Percentiles rank a stretch among this genome's conserved stretches.
Conservation (phyloP, 2,888 invertebrate genomes). For the Emmelina monodactyla region DNA sequence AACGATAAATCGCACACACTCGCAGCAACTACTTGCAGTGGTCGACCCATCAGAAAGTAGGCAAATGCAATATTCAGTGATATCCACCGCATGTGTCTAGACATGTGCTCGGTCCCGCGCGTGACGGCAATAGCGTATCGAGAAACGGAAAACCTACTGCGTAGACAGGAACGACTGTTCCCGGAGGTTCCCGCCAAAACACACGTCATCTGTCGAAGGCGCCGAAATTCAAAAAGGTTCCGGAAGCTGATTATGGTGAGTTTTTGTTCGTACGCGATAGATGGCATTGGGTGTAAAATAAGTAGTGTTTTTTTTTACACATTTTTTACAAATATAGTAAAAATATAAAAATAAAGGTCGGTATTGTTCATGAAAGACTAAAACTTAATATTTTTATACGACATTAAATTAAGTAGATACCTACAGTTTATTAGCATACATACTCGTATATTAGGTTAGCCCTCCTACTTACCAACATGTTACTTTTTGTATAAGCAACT, state of each 20-base stretch:
- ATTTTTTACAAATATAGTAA: no score
- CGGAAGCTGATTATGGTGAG: slow-evolving; percentile 34
- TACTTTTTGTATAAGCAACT: slow-evolving; percentile 9
- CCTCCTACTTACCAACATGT: no score
- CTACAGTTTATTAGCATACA: no score
- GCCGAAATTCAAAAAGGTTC: slow-evolving; percentile 11
- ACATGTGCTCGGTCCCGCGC: slow-evolving; percentile 32
- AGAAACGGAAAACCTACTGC: slow-evolving; percentile 29
- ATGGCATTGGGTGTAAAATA: slow-evolving; percentile 7
- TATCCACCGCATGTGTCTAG: slow-evolving; percentile 15
- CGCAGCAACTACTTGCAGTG: no score
- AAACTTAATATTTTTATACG: no score
- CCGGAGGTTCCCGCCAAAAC: slow-evolving; percentile 18
- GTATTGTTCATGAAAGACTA: no score
- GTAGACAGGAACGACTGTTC: slow-evolving; percentile 16
- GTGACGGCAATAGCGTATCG: slow-evolving; percentile 35
- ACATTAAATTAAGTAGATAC: no score
- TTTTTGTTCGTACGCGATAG: slow-evolving; percentile 15
- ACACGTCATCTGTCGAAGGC: slow-evolving; percentile 21
- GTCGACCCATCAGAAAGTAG: no score
- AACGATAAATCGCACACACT: no score
- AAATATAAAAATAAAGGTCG: no score
- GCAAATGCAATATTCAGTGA: slow-evolving; percentile 10
- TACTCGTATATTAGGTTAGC: no score
- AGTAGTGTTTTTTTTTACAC: no score